Base-by-base conservation (phyloP, 2,113 vertebrate species). In the Pheucticus melanocephalus region DNA sequence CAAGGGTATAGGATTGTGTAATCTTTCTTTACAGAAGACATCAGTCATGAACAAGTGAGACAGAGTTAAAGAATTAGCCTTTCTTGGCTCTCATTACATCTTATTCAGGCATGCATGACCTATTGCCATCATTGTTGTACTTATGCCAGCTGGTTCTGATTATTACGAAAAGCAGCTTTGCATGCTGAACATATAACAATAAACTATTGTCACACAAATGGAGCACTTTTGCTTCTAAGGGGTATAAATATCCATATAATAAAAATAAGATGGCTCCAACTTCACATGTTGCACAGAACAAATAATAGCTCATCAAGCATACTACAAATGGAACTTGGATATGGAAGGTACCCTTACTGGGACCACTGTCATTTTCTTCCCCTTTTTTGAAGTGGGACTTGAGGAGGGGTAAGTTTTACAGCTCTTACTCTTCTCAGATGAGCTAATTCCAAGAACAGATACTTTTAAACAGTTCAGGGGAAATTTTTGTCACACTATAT, bases 91-190 rank as follows among this genome's bases (percentile, higher is more conserved):
- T 48, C 91, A 92, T 68, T 96, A 70, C 95, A 81, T 95, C 92
- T 96, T 96, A 97, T 96, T 97, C 94, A 97, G 82, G 88, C 95
- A 82, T 96, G 93, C 94, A 93, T 94, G 97, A 98, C 95, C 97
- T 95, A 68, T 72, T 97, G 95, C 92, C 92, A 96, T 97, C 94
- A 90, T 61, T 98, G 95, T 86, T 97, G 84, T 93, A 84, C 82
- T 97, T 97, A 80, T 76, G 82, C 92, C 97, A 98, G 94, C 94
- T 98, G 98, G 95, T 98, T 97, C 96, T 97, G 96, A 97, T 98
- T 98, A 98, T 97, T 97, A 97, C 96, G 95, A 90, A 98, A 97
- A 97, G 90, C 96, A 98, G 83, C 68, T 94, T 95, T 97, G 92
- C 56, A 2, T 97, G 95, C 92, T 96, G 96, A 98, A 97, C 91